Percentiles rank a stretch among this genome's conserved stretches.
phyloP scores from a whole-genome alignment of 1,140 invertebrate genomes.

The Brachionus koreanus region DNA sequence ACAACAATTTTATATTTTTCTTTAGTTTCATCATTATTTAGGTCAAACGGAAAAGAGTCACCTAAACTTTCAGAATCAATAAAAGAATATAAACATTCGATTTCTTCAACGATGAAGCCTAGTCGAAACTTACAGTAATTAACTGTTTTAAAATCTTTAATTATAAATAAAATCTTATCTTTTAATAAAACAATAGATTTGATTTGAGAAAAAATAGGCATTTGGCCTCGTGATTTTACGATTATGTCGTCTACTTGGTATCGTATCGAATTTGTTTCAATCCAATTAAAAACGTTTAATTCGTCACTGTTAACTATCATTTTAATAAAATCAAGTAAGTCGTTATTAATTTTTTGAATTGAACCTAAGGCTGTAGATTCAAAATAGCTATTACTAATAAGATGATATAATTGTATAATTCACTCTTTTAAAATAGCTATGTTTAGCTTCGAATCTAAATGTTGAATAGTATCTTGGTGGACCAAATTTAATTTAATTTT shows the following conservation, averaged over 20 bases:
- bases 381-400: neutral
- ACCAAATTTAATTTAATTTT: too few species aligned
- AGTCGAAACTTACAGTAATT: neutral
- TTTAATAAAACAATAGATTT: neutral
- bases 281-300: neutral
- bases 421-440: too few species aligned
- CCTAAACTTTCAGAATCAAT: neutral
- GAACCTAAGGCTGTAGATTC: neutral
- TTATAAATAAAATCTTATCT: neutral
- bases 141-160: neutral
- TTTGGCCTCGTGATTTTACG: neutral
- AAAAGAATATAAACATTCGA: neutral
- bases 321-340: neutral
- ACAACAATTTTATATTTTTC: neutral
- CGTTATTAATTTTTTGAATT: neutral
- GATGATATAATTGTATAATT: too few species aligned
- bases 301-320: neutral
- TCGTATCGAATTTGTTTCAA: neutral
- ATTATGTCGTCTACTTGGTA: neutral
- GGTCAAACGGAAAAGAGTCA: neutral
- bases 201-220: neutral
- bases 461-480: too few species aligned
- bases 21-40: neutral
- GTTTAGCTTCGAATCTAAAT: too few species aligned
- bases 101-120: neutral